A percentile compares a stretch with the other conserved stretches of the same genome.
Conservation (phyloP, 35 echinoderm and acorn worm species). For the Amphiura filiformis region DNA sequence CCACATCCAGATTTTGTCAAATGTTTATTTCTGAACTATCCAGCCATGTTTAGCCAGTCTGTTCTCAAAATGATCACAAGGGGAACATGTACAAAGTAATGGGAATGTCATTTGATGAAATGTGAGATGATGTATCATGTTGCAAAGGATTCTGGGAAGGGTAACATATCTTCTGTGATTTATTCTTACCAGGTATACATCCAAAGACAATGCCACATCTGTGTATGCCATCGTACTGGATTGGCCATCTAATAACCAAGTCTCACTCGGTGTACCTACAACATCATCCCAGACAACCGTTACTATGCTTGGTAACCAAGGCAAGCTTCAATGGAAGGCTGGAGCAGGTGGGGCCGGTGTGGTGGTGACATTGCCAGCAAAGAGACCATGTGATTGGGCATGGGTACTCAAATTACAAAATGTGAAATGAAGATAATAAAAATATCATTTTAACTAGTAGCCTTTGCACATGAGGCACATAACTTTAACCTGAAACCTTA, state of each 20-base stretch:
- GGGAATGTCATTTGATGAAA: too few relatives aligned
- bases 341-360: slow-evolving; percentile 27
- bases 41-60: too few relatives aligned
- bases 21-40: too few relatives aligned
- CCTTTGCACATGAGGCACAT: too few relatives aligned
- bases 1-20: too few relatives aligned
- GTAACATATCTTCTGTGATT: too few relatives aligned
- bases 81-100: too few relatives aligned
- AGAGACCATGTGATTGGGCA: slow-evolving; percentile 54
- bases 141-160: too few relatives aligned
- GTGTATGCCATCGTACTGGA: slow-evolving; percentile 57
- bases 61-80: too few relatives aligned
- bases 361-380: slow-evolving; percentile 32
- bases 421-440: slow-evolving; percentile 17
- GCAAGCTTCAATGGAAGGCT: slow-evolving; percentile 28
- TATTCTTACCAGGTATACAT: slow-evolving; percentile 58
- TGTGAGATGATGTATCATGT: too few relatives aligned
- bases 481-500: too few relatives aligned
- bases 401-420: slow-evolving; percentile 49
- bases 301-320: slow-evolving; percentile 33
- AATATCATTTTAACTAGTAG: too few relatives aligned
- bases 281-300: slow-evolving; percentile 20
- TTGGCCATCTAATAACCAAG: slow-evolving; percentile 36
- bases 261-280: slow-evolving; percentile 30
- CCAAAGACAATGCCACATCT: background rate